These are phyloP conservation scores for Drosophila algonquin DNA, from an alignment of 2,888 invertebrate genomes.

Conservation along the genomic window DNA sequence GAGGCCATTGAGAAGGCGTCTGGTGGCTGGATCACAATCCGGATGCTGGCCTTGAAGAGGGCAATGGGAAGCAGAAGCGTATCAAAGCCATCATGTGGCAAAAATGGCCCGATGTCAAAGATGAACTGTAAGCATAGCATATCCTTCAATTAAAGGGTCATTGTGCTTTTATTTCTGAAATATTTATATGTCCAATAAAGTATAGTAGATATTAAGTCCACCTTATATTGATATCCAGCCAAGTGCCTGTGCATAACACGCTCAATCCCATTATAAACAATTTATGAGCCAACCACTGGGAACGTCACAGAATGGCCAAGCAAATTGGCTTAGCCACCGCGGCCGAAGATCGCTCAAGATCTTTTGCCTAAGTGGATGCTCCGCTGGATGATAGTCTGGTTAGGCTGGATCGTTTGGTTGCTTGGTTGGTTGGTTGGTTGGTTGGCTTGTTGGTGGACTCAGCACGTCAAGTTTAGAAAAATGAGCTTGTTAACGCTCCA, in stretches of 20 bases:
- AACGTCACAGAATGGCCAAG: constrained; percentile 21
- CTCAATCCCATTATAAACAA: constrained; percentile 55
- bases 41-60: no score
- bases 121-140: constrained; percentile 88
- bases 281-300: constrained; percentile 47
- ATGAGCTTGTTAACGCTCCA: constrained; percentile 81
- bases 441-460: constrained; percentile 51
- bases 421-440: constrained; percentile 12
- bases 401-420: constrained; percentile 32
- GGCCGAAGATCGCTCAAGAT: constrained; percentile 36
- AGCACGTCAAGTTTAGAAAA: constrained; percentile 77
- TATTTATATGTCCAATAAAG: neutral
- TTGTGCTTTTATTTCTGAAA: constrained; percentile 71
- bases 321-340: constrained; percentile 26
- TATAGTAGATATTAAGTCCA: neutral
- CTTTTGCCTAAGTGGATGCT: constrained; percentile 48
- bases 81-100: no score
- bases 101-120: constrained; percentile 85
- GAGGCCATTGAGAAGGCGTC: no score
- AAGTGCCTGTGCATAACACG: constrained; percentile 35
- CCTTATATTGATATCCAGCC: constrained; percentile 8
- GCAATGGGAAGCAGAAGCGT: no score
- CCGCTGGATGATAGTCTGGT: constrained; percentile 8
- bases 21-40: no score
- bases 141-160: neutral